A percentile compares a stretch with the other conserved stretches of the same genome.
Conservation (phyloP, 2,113 vertebrate species). For the Percopsis transmontana region DNA sequence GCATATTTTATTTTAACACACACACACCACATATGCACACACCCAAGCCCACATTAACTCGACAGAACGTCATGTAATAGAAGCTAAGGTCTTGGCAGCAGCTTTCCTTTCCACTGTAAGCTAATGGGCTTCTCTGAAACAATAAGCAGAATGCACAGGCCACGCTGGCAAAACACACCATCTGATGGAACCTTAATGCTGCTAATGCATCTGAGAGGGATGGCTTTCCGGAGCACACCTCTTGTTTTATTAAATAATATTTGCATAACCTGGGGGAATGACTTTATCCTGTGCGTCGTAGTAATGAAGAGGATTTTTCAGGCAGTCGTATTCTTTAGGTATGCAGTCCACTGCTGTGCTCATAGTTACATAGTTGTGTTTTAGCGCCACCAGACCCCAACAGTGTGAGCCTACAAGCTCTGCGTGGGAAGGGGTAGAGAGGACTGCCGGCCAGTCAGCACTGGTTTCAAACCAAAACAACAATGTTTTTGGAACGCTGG, state of each 20-base stretch:
- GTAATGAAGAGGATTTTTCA: constrained; percentile 26
- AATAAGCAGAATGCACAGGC: constrained; percentile 17
- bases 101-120: constrained; percentile 32
- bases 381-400: no score
- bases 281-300: constrained; percentile 6
- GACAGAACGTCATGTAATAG: constrained; percentile 42
- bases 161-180: constrained; percentile 8
- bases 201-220: constrained; percentile 27
- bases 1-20: no score
- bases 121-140: constrained; percentile 17
- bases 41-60: constrained; percentile 14
- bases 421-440: no score
- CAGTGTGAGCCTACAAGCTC: background rate
- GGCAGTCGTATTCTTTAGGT: no score
- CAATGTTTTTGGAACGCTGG: no score
- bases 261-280: constrained; percentile 40
- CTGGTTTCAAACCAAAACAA: no score
- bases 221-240: constrained; percentile 3
- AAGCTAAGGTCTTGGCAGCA: constrained; percentile 31
- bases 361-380: no score
- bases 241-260: constrained; percentile 37
- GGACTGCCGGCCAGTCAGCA: no score
- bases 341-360: no score
- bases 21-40: no score
- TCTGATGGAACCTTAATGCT: constrained; percentile 29